These are phyloP conservation scores for Pardalotus punctatus DNA, from an alignment of 2,113 vertebrate species.

Conservation along the genomic window DNA sequence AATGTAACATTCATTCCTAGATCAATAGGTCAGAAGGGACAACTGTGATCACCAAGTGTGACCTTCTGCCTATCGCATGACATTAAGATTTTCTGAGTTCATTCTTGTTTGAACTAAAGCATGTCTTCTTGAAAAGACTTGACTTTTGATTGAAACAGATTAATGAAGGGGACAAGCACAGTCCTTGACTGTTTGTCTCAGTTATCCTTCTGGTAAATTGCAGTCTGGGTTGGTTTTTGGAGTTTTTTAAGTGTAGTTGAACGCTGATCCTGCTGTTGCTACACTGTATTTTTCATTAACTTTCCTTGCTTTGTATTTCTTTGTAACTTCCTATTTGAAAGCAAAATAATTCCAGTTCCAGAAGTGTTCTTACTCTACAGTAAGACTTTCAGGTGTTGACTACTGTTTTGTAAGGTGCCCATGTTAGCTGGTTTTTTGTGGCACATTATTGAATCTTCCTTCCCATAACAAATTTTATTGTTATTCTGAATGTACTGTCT, in stretches of 20 bases:
- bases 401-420: neutral
- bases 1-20: slow-evolving; percentile 7
- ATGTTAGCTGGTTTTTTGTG: neutral
- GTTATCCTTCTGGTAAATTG: neutral
- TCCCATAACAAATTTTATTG: neutral
- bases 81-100: neutral
- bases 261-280: neutral
- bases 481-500: neutral
- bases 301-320: neutral
- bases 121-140: neutral
- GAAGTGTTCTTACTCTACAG: neutral
- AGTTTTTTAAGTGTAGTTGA: neutral
- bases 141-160: neutral
- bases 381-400: neutral
- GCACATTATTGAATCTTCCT: neutral
- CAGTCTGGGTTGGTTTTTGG: neutral
- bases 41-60: slow-evolving; percentile 15
- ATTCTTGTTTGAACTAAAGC: neutral
- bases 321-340: neutral
- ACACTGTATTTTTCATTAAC: neutral
- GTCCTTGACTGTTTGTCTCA: neutral
- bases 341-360: neutral
- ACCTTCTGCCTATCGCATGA: neutral
- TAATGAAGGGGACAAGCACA: neutral
- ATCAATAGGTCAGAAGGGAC: slow-evolving; percentile 18